These are phyloP conservation scores for Rostratula benghalensis DNA, from an alignment of 2,113 vertebrate genomes.

Conservation along the genomic window DNA sequence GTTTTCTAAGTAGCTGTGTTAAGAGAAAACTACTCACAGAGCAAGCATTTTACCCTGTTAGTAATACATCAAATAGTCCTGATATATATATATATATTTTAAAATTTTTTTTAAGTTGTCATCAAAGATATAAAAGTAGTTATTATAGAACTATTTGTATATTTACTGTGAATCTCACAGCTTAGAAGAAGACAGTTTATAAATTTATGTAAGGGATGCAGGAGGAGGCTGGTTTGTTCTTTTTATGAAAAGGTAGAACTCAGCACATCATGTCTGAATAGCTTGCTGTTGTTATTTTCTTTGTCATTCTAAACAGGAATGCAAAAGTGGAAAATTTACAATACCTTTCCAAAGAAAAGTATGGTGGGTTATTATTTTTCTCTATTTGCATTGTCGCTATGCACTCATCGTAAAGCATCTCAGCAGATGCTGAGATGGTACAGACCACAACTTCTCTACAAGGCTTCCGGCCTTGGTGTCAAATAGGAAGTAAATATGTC, in stretches of 20 bases:
- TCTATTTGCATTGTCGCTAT: background rate
- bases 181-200: background rate
- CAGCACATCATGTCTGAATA: background rate
- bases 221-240: background rate
- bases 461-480: background rate
- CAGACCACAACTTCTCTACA: background rate
- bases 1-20: background rate
- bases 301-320: background rate
- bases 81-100: background rate
- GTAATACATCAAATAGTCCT: background rate
- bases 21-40: background rate
- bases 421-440: background rate
- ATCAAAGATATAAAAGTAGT: background rate
- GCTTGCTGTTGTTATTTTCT: background rate
- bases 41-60: background rate
- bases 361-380: background rate
- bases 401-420: background rate
- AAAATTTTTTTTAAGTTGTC: background rate
- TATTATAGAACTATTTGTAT: background rate
- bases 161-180: background rate
- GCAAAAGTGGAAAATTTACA: background rate
- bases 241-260: background rate
- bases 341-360: background rate
- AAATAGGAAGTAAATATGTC: background rate
- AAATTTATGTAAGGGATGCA: background rate